Evolutionary conservation across 2,888 invertebrate genomes (phyloP).

Genomic region (Philereme vetulata): DNA sequence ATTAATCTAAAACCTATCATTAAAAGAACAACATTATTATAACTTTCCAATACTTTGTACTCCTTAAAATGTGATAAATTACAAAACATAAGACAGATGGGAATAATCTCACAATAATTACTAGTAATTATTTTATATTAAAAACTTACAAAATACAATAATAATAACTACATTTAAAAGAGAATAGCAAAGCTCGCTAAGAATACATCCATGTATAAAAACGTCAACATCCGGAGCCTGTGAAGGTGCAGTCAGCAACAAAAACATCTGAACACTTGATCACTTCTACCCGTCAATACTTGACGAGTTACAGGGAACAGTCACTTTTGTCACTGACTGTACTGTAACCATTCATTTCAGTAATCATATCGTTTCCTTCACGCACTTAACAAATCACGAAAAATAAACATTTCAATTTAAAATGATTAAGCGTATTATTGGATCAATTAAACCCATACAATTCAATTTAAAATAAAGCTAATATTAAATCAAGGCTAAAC

Average conservation of each 20-base stretch:
- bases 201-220: constrained; percentile 70
- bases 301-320: constrained; percentile 24
- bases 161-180: constrained; percentile 75
- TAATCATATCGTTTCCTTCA: constrained; percentile 21
- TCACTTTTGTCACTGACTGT: constrained; percentile 34
- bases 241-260: constrained; percentile 40
- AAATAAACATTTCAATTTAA: constrained; percentile 30
- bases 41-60: constrained; percentile 83
- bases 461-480: constrained; percentile 24
- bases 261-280: constrained; percentile 38
- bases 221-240: constrained; percentile 50
- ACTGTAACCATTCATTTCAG: constrained; percentile 16
- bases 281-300: constrained; percentile 10
- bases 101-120: constrained; percentile 77
- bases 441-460: constrained; percentile 24
- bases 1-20: constrained; percentile 80
- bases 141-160: constrained; percentile 81
- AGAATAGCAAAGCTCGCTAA: constrained; percentile 72
- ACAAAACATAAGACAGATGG: constrained; percentile 76
- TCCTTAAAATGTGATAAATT: constrained; percentile 83
- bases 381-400: constrained; percentile 20
- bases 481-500: constrained; percentile 9
- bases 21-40: constrained; percentile 81
- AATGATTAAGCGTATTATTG: constrained; percentile 33
- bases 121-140: constrained; percentile 80